Evolutionary conservation across 2,113 vertebrate species (phyloP).

Genomic region (Felis catus): F.catus_Fca126_mat1.0 CM031425.1:25838501-25839000

Average conservation of each 20-base stretch:
- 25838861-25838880: neutral
- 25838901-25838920: neutral
- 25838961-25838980: neutral
- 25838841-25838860: neutral
- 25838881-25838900: neutral
- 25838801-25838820: neutral
- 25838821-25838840: conserved; percentile 10
- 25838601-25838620: neutral
- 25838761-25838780: neutral
- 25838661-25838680: neutral
- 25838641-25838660: conserved; percentile 23
- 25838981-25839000: neutral
- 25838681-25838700: neutral
- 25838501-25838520: conserved; percentile 20
- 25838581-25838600: neutral
- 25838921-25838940: neutral
- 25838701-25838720: neutral
- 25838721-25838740: neutral
- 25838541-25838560: neutral
- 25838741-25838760: neutral
- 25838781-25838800: neutral
- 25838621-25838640: neutral
- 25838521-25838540: neutral
- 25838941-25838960: neutral
- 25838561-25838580: neutral